Evolutionary conservation across 2,888 invertebrate genomes (phyloP), one percentile per base, ranked within the genome.

Genomic region (Dryocosmus kuriphilus): DNA sequence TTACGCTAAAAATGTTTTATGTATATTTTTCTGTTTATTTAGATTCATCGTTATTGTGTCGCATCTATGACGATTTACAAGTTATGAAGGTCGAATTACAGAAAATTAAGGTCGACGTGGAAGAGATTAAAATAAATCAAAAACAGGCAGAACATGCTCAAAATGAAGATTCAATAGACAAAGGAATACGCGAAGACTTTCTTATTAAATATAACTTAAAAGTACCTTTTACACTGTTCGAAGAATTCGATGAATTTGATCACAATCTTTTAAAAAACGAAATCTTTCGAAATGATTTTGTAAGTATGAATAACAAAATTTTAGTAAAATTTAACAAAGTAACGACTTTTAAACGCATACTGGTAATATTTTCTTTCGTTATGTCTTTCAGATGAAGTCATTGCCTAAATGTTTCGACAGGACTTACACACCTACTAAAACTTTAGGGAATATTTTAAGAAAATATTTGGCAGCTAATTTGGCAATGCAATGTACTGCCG

Each of bases 251-350:
- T 22, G 30, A 24, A 35, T 61, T 22, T 27, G 11, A 46, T 22
- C 24, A 60, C 30, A 30, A 63, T 63, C 24, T 67, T 74, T 60
- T 57, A 61, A 35, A 51, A 73, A 19, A 51, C 51, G 51, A 51
- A 7, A n/a, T 51, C 19, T 51, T 51, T 51, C 51, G 51, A n/a
- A 51, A 19, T 2, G 51, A 51, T n/a, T 51, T 51, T n/a, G 51
- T 51, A 51, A 5, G 51, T 51, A 51, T 19, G 19, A 19, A n/a
- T 19, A 51, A 51, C 19, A n/a, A 51, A 51, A n/a, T 51, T 19
- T 51, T 19, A 51, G 51, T 51, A n/a, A n/a, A 51, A n/a, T 51
- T 51, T 51, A 51, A 51, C 1, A n/a, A 51, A n/a, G 0, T 19
- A 51, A n/a, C 5, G n/a, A 51, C 16, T 51, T 51, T n/a, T 6